Conservation (phyloP, 1,140 invertebrate genomes). For the Mycetomoellerius zeteki region DNA sequence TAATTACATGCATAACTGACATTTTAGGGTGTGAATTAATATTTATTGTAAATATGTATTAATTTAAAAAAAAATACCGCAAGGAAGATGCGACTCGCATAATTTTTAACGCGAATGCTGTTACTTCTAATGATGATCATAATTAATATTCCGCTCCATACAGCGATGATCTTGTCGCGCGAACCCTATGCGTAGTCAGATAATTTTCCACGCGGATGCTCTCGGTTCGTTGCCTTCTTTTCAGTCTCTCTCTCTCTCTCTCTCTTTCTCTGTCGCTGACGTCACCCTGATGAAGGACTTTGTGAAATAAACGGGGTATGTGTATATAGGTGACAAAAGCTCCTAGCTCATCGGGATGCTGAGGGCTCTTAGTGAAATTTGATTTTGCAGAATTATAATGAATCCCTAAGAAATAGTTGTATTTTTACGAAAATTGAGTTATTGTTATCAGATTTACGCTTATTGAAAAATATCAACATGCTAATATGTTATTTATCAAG, state of each 20-base stretch:
- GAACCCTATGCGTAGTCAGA: constrained; percentile 10
- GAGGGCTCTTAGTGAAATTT: constrained; percentile 33
- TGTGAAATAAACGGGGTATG: constrained; percentile 14
- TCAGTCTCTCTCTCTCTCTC: not conserved
- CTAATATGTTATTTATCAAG: not conserved
- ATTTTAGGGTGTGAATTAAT: not conserved
- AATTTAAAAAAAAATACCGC: not conserved
- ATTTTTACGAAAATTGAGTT: not conserved
- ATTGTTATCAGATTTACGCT: not conserved
- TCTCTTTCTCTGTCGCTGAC: not conserved
- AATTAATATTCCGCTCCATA: constrained; percentile 22
- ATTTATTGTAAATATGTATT: not conserved
- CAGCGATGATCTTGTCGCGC: not conserved
- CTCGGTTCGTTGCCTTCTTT: constrained; percentile 14
- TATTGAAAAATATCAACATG: not conserved
- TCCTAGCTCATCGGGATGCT: not conserved
- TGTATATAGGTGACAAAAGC: constrained; percentile 24
- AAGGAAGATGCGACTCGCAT: not conserved
- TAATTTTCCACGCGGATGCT: constrained; percentile 51
- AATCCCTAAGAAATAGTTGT: not conserved
- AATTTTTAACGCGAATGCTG: not conserved
- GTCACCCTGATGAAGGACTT: constrained; percentile 17
- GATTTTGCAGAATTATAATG: constrained; percentile 23
- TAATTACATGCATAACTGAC: not conserved
- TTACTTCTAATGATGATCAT: not conserved